Base-by-base conservation (phyloP, 1,140 invertebrate genomes). In the Globodera rostochiensis region DNA sequence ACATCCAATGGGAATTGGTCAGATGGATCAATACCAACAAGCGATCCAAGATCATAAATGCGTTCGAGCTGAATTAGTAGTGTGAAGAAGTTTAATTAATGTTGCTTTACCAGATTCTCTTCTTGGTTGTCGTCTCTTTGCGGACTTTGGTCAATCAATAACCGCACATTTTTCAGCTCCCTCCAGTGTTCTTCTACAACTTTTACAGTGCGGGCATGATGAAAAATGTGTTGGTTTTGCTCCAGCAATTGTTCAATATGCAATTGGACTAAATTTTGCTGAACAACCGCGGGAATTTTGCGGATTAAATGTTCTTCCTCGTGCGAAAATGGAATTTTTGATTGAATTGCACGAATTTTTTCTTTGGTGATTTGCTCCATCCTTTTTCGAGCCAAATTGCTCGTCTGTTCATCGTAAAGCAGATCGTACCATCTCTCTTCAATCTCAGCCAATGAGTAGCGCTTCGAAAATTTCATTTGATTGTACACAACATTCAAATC, bases 351-450 rank as follows among this genome's bases (percentile, higher is more conserved):
- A 9, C 94, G 93, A 53, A 97, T 93, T 71, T 95, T 91, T 90
- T 98, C 95, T 2, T 95, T 92, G 96, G 95, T 70, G 98, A 92
- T 57, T 91, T 96, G 95, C 60, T 94, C 93, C 93, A 98, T 97
- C 0, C 96, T 95, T 82, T 94, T 93, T 8, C 96, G 93, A 45
- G 96, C 95, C 67, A 97, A 93, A 84, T 91, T 91, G 25, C 91
- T 92, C 45, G 92, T 90, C 36, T 94, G 93, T 69, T 94, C 93
- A 91, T 98, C 95, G 90, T 98, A 98, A 3, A 98, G 91, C 71
- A 99, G 89, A 11, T 95, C 94, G 91, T 96, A 96, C 96, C 96
- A 98, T 79, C 97, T 93, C 81, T 96, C 94, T 88, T 97, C 95
- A 47, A 98, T 93, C 90, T 99, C 96, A 90, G 94, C 94, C 15